phyloP scores from a whole-genome alignment of 2,888 invertebrate genomes.

The Pocota personata region DNA sequence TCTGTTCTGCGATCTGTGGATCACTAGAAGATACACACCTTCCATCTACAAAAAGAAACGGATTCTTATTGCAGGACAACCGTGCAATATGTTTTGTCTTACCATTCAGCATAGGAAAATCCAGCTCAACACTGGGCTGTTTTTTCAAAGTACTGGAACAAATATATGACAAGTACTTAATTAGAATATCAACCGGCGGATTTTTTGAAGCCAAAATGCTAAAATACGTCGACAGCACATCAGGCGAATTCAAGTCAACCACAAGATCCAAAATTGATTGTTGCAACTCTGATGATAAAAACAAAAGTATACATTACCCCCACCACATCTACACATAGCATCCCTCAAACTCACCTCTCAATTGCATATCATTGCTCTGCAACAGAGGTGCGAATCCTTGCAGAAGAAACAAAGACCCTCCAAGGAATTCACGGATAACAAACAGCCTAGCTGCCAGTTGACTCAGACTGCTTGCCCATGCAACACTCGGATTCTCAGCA shows the following conservation, averaged over 20 bases:
- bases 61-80: not conserved
- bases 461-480: conserved; percentile 80
- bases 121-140: conserved; percentile 80
- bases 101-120: conserved; percentile 80
- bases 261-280: conserved; percentile 87
- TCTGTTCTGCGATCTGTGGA: conserved; percentile 77
- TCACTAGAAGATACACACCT: conserved; percentile 79
- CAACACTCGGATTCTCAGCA: conserved; percentile 77
- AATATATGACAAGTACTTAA: conserved; percentile 84
- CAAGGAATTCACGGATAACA: conserved; percentile 82
- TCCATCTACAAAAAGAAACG: conserved; percentile 76
- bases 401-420: conserved; percentile 80
- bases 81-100: not conserved
- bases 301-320: not conserved
- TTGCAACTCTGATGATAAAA: conserved; percentile 85
- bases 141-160: conserved; percentile 77
- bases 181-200: conserved; percentile 85
- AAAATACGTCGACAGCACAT: conserved; percentile 84
- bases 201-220: conserved; percentile 85
- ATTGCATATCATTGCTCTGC: conserved; percentile 77
- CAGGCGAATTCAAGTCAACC: conserved; percentile 82
- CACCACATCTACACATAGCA: not conserved
- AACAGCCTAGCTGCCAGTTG: conserved; percentile 81
- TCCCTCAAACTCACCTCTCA: conserved; percentile 76
- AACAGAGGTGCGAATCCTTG: conserved; percentile 81